Conservation (phyloP, 2,888 invertebrate genomes). For the Beris chalybata region DNA sequence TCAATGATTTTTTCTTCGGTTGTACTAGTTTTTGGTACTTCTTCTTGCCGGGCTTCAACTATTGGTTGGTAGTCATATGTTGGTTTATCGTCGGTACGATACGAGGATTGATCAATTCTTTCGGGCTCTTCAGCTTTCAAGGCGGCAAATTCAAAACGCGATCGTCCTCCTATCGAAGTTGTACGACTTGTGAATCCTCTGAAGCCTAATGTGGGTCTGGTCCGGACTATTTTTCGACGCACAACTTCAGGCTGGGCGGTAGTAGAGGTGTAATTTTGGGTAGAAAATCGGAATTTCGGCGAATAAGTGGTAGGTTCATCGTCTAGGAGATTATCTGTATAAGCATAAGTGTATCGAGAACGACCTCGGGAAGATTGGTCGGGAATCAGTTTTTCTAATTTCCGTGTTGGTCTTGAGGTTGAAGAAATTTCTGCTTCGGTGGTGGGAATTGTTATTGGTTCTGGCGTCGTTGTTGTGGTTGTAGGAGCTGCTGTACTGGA, state of each 20-base stretch:
- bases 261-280: conserved; percentile 36
- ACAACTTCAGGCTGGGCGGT: not conserved
- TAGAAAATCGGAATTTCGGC: conserved; percentile 47
- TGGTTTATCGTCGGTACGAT: not conserved
- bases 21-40: not conserved
- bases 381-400: not conserved
- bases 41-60: not conserved
- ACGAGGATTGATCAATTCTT: conserved; percentile 6
- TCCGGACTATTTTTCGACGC: not conserved
- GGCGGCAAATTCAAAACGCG: conserved; percentile 36
- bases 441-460: conserved; percentile 33
- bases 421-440: conserved; percentile 39
- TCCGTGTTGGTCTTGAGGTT: conserved; percentile 20
- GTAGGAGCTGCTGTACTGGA: conserved; percentile 9
- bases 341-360: conserved; percentile 52
- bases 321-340: conserved; percentile 45
- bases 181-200: conserved; percentile 13
- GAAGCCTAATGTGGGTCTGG: conserved; percentile 6
- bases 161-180: conserved; percentile 10
- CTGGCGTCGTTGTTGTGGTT: conserved; percentile 40
- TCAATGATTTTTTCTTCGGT: conserved; percentile 43
- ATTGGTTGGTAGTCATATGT: not conserved
- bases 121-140: conserved; percentile 30
- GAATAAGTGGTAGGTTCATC: conserved; percentile 54
- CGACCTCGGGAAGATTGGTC: conserved; percentile 46